Conservation (phyloP, 2,797 vertebrate genomes). For the Trematomus bernacchii region DNA sequence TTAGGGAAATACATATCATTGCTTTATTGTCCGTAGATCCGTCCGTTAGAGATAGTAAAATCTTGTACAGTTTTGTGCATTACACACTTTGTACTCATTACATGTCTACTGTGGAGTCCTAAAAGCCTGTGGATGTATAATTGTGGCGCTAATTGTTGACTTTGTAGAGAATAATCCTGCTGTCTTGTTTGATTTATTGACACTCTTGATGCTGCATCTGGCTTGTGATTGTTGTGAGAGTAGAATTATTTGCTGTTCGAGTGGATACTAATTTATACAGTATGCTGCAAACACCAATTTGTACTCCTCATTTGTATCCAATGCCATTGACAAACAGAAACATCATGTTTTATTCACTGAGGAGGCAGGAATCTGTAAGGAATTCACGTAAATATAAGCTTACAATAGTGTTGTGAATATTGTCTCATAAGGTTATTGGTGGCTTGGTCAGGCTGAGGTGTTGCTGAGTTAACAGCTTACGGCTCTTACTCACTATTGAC, state of each 20-base stretch:
- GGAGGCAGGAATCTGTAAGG: neutral
- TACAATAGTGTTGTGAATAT: neutral
- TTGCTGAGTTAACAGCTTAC: conserved; percentile 12
- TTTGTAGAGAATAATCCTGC: conserved; percentile 7
- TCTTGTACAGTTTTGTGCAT: conserved; percentile 20
- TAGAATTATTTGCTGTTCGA: conserved; percentile 12
- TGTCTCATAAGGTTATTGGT: neutral
- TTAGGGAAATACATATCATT: conserved; percentile 10
- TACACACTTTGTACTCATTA: conserved; percentile 21
- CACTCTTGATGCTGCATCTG: conserved; percentile 9
- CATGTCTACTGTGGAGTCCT: neutral
- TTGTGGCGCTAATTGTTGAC: conserved; percentile 14
- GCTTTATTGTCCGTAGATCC: conserved; percentile 13
- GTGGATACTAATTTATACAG: conserved; percentile 9
- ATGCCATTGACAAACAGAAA: conserved; percentile 19
- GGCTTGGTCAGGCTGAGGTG: conserved; percentile 24
- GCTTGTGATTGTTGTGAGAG: conserved; percentile 20
- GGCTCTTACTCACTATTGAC: conserved; percentile 29
- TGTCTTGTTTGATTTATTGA: conserved; percentile 19
- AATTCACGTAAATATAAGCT: neutral
- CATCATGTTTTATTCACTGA: conserved; percentile 5
- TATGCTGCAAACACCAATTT: conserved; percentile 28
- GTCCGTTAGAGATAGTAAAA: neutral
- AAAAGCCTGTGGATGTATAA: neutral
- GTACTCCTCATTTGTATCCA: conserved; percentile 22